Evolutionary conservation across 2,113 vertebrate species (phyloP), one percentile per base, ranked within the genome.

Genomic region (Sprattus sprattus): DNA sequence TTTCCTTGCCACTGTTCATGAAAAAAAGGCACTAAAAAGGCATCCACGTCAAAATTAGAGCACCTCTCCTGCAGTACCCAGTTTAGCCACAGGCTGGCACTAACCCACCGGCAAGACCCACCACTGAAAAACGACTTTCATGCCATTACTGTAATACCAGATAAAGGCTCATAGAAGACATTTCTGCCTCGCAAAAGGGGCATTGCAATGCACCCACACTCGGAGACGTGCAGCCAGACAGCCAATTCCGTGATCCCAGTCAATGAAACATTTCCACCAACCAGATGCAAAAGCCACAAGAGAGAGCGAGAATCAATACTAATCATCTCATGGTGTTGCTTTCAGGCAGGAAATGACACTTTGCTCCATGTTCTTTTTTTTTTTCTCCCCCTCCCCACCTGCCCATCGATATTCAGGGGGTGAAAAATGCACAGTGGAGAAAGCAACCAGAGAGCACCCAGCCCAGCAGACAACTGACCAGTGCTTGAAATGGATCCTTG

Each of bases 271-370:
- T 44, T 90, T 90, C 93, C 90, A 83, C 86, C 71, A 90, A 92
- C 92, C 86, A 86, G 91, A 93, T 90, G 90, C 92, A 91, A 92
- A 91, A 86, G 82, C 89, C 28, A 25, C n/a, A 2, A 39, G n/a
- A 84, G 84, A 92, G 89, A 84, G 88, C 60, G 86, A 52, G 84
- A 87, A 95, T 95, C 95, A 91, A 95, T 95, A 94, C 90, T 93
- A 94, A 94, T 95, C 93, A 95, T 93, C 92, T 93, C 91, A 89
- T 83, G 83, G 87, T 89, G 91, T 92, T 91, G 91, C 92, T 89
- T 93, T 92, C 91, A 89, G 89, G 80, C 71, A 91, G 91, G 91
- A 87, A 92, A 93, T 92, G 92, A 94, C 94, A 95, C 93, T 92
- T 94, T 44, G 83, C 86, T 91, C 91, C 45, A 85, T 88, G 89